Conservation (phyloP, 2,888 invertebrate species). For the Lithophane ornitopus region DNA sequence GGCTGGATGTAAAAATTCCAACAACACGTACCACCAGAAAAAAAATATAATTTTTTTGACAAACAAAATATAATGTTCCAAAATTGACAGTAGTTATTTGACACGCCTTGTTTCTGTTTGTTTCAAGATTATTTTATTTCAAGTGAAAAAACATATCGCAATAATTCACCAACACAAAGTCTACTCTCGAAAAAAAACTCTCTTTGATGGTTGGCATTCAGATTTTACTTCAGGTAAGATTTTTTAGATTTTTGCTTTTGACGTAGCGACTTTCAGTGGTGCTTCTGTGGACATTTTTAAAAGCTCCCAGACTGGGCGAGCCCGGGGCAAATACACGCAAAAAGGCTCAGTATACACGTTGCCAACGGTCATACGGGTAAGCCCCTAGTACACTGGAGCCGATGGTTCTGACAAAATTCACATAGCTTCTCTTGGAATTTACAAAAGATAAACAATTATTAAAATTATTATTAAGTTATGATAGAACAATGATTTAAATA, state of each 20-base stretch:
- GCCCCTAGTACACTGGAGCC: no score
- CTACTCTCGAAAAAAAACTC: conserved; percentile 4
- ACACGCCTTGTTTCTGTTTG: conserved; percentile 73
- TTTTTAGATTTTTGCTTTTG: conserved; percentile 32
- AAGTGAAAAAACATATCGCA: conserved; percentile 53
- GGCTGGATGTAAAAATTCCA: conserved; percentile 18
- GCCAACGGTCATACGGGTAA: no score
- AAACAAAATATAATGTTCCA: conserved; percentile 70
- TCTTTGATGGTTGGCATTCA: conserved; percentile 1
- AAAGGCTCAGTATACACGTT: no score
- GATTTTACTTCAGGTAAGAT: conserved; percentile 48
- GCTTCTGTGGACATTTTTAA: background rate
- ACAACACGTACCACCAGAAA: background rate
- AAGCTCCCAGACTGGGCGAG: no score
- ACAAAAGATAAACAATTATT: no score
- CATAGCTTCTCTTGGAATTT: background rate
- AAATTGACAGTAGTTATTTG: conserved; percentile 81
- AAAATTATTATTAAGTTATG: no score
- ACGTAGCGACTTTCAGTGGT: conserved; percentile 18
- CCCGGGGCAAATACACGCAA: no score
- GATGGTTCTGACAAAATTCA: background rate
- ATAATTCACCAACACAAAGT: conserved; percentile 29
- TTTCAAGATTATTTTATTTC: conserved; percentile 71
- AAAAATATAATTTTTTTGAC: conserved; percentile 33
- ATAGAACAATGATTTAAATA: no score